Evolutionary conservation across 2,888 invertebrate genomes (phyloP).

Genomic region (Hemicrepidius hirtus): DNA sequence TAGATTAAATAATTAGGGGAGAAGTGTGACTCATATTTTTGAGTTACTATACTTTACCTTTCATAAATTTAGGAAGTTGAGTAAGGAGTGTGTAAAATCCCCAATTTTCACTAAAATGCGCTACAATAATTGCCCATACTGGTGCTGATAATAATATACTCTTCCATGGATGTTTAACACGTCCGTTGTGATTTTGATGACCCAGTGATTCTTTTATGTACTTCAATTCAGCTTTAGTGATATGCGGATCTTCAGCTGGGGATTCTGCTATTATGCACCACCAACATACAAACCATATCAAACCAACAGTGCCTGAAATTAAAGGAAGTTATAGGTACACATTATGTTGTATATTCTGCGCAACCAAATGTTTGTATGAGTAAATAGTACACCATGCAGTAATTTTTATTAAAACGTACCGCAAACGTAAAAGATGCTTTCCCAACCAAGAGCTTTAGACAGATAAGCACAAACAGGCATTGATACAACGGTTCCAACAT

Average conservation of each 20-base stretch:
- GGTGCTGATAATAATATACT: constrained; percentile 84
- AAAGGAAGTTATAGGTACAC: no score
- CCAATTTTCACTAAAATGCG: constrained; percentile 93
- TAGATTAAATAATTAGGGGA: no score
- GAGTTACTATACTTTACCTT: constrained; percentile 74
- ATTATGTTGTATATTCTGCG: no score
- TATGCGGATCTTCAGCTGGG: constrained; percentile 84
- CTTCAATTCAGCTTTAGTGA: constrained; percentile 82
- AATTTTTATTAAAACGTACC: constrained; percentile 69
- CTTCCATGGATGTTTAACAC: constrained; percentile 84
- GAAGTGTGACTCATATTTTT: background rate
- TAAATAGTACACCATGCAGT: no score
- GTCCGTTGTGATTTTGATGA: constrained; percentile 70
- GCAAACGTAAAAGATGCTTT: constrained; percentile 88
- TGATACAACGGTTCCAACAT: constrained; percentile 88
- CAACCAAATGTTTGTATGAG: no score
- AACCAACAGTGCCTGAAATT: constrained; percentile 77
- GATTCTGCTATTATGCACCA: constrained; percentile 81
- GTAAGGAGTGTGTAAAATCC: constrained; percentile 91
- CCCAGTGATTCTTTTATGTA: constrained; percentile 81
- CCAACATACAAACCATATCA: constrained; percentile 85
- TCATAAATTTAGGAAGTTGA: constrained; percentile 88
- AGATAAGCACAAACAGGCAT: constrained; percentile 87
- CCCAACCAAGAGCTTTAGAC: constrained; percentile 84
- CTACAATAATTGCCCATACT: constrained; percentile 88